Evolutionary conservation across 2,113 vertebrate genomes (phyloP), one percentile per base, ranked within the genome.

Genomic region (Elaphurus davidianus): DNA sequence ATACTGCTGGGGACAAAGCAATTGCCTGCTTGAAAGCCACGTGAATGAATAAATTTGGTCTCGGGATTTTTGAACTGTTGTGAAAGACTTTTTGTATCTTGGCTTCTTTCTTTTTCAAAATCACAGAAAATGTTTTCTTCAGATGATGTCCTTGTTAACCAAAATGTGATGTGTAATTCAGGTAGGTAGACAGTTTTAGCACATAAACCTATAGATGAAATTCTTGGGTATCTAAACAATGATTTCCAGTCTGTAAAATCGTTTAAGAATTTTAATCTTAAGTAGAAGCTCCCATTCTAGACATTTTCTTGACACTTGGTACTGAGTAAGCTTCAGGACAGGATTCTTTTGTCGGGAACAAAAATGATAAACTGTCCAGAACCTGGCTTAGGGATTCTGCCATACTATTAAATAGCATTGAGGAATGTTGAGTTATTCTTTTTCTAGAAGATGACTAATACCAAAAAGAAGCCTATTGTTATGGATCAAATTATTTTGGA

Each of bases 41-140:
- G 97, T 96, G 98, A 98, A 98, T 98, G 98, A 98, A 99, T 99
- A 99, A 97, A 98, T 98, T 98, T 98, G 91, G 97, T 96, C 96
- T 0, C 0, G 59, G 97, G 97, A 40, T 7, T 98, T 98, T 96
- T 97, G 94, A 98, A 98, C 96, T 98, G 90, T 97, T 97, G 97
- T 98, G 98, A 98, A 98, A 97, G 97, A 94, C 45, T 47, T 97
- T 98, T 98, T 98, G 97, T 98, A 97, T 98, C 96, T 96, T 97
- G 67, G 78, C 28, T 78, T 94, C 97, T 97, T 98, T 98, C 36
- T 30, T 84, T 82, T 74, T 84, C 27, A 33, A 82, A 96, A 98
- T 96, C 97, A 98, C 96, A 86, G 97, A 97, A 98, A 62, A 96
- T 86, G 90, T 83, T 95, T 95, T 97, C 71, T 97, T 1, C 33